phyloP scores from a whole-genome alignment of 2,113 vertebrate species.

The Mastomys natalensis region DNA sequence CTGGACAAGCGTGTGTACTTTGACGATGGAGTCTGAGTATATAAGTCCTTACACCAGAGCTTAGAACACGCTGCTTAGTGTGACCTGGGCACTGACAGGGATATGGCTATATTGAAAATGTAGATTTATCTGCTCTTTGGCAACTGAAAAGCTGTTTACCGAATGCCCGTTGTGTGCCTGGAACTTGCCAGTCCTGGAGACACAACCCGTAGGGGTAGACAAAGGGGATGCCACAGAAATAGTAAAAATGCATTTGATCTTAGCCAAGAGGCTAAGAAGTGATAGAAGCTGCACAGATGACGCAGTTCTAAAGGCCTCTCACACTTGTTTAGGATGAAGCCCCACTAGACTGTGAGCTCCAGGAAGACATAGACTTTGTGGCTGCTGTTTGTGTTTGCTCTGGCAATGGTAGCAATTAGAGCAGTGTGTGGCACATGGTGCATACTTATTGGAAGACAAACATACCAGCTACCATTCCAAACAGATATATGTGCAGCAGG shows the following conservation, averaged over 20 bases:
- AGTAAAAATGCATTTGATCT: neutral
- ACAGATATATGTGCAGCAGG: neutral
- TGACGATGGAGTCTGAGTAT: neutral
- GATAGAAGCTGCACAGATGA: neutral
- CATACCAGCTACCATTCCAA: neutral
- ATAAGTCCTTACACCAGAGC: neutral
- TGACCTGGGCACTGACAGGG: neutral
- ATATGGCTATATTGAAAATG: neutral
- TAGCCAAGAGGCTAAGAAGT: neutral
- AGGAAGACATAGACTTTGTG: neutral
- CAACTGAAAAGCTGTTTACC: neutral
- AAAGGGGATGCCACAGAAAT: neutral
- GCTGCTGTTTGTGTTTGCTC: neutral
- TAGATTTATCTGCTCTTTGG: neutral
- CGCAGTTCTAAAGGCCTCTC: neutral
- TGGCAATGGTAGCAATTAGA: neutral
- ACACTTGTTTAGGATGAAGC: neutral
- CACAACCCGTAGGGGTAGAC: neutral
- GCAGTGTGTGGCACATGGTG: neutral
- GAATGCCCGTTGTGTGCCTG: neutral
- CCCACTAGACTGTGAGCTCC: neutral
- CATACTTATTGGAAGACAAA: neutral
- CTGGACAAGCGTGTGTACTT: neutral
- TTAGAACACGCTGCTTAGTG: neutral
- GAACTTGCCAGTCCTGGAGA: conserved; percentile 27